Conservation (phyloP, 1,140 invertebrate genomes). For the Conopomorpha cramerella region DNA sequence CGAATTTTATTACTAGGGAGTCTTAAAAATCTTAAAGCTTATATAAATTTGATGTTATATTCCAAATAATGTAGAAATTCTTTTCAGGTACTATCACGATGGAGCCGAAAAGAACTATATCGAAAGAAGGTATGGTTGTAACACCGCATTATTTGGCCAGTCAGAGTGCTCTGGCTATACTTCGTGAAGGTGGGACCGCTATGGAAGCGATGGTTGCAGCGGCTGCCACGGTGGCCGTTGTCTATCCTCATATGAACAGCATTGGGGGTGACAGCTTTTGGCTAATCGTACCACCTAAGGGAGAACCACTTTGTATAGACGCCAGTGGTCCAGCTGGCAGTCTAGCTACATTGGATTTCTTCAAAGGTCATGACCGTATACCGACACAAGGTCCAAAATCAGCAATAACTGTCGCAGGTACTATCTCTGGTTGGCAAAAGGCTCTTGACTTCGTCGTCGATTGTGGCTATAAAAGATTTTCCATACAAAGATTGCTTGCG, state of each 20-base stretch:
- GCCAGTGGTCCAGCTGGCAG: constrained; percentile 37
- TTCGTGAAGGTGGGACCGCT: constrained; percentile 36
- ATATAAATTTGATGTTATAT: too few relatives aligned
- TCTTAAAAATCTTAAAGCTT: too few relatives aligned
- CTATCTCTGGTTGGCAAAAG: constrained; percentile 42
- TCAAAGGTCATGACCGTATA: constrained; percentile 17
- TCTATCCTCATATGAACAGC: constrained; percentile 42
- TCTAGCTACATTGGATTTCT: constrained; percentile 25
- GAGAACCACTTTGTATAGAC: constrained; percentile 33
- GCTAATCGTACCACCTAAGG: constrained; percentile 37
- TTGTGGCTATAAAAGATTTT: constrained; percentile 28
- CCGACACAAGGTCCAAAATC: constrained; percentile 29
- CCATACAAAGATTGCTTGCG: constrained; percentile 22
- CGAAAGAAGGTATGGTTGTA: constrained; percentile 36
- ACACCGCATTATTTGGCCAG: constrained; percentile 44
- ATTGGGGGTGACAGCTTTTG: constrained; percentile 45
- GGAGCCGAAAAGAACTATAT: constrained; percentile 27
- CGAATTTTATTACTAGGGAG: too few relatives aligned
- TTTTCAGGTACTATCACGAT: constrained; percentile 4
- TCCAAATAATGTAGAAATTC: neutral
- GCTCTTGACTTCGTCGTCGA: constrained; percentile 36
- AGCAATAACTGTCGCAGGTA: constrained; percentile 35
- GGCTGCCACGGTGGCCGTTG: constrained; percentile 37
- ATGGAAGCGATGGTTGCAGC: constrained; percentile 42
- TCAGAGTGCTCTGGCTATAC: constrained; percentile 32